Conservation (phyloP, 2,888 invertebrate species). For the Trichogramma dendrolimi region DNA sequence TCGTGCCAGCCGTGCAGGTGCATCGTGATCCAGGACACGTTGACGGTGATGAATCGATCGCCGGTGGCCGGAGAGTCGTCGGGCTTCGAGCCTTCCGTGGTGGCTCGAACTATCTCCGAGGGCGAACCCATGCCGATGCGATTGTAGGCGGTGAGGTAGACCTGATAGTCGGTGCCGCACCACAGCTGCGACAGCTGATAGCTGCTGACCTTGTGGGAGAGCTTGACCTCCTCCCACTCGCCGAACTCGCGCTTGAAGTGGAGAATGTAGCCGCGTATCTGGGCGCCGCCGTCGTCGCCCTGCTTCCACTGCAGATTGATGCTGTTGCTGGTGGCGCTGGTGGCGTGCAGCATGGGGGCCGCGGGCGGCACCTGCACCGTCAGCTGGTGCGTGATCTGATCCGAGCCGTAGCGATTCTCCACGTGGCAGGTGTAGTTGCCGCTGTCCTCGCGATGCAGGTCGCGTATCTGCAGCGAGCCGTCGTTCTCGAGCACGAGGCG, state of each 20-base stretch:
- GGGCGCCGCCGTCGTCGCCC: slow-evolving; percentile 71
- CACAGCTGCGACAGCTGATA: slow-evolving; percentile 77
- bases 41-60: slow-evolving; percentile 61
- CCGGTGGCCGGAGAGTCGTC: slow-evolving; percentile 46
- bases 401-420: slow-evolving; percentile 77
- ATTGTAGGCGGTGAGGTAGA: slow-evolving; percentile 87
- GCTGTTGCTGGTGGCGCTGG: slow-evolving; percentile 78
- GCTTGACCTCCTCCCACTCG: slow-evolving; percentile 87
- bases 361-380: slow-evolving; percentile 75
- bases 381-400: slow-evolving; percentile 75
- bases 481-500: slow-evolving; percentile 62
- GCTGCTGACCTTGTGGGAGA: slow-evolving; percentile 75
- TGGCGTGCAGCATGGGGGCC: slow-evolving; percentile 75
- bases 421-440: slow-evolving; percentile 88
- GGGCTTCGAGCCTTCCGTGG: slow-evolving; percentile 49
- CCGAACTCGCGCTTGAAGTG: slow-evolving; percentile 87
- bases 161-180: slow-evolving; percentile 83
- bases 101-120: slow-evolving; percentile 81
- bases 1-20: slow-evolving; percentile 87
- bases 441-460: slow-evolving; percentile 75
- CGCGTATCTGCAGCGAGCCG: slow-evolving; percentile 73
- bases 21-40: slow-evolving; percentile 80
- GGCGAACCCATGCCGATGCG: slow-evolving; percentile 84
- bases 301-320: slow-evolving; percentile 78
- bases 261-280: slow-evolving; percentile 71